These are phyloP conservation scores for Phyllostomus hastatus DNA, from an alignment of 2,113 vertebrate species.

Conservation along the genomic window DNA sequence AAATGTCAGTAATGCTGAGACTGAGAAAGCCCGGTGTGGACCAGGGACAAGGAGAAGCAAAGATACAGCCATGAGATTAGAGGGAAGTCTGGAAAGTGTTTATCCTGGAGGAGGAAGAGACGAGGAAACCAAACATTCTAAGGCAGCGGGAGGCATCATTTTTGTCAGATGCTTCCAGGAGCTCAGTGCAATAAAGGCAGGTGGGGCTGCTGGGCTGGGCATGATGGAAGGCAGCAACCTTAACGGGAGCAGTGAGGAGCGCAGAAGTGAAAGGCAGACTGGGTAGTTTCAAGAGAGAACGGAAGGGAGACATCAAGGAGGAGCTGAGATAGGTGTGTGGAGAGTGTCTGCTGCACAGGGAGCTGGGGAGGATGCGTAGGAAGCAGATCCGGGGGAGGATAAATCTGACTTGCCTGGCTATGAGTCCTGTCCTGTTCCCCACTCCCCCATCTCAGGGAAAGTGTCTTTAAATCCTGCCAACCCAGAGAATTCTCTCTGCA, in stretches of 20 bases:
- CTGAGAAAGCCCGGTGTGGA: background rate
- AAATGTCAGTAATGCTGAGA: background rate
- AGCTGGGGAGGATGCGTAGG: fast-evolving
- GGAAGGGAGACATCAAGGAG: background rate
- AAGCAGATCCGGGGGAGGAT: background rate
- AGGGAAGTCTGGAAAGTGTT: background rate
- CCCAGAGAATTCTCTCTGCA: background rate
- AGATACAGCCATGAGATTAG: background rate
- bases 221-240: background rate
- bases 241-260: background rate
- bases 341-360: background rate
- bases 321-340: background rate
- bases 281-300: background rate
- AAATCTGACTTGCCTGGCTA: background rate
- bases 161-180: background rate
- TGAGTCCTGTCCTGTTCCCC: background rate
- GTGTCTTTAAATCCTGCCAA: background rate
- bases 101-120: no score
- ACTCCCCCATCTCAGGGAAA: background rate
- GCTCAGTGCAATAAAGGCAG: fast-evolving
- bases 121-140: no score
- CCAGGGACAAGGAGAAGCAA: background rate
- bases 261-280: background rate
- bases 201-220: fast-evolving
- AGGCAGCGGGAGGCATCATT: no score